These are phyloP conservation scores for Drosophila meridiana DNA, from an alignment of 2,888 invertebrate genomes.

Conservation along the genomic window DNA sequence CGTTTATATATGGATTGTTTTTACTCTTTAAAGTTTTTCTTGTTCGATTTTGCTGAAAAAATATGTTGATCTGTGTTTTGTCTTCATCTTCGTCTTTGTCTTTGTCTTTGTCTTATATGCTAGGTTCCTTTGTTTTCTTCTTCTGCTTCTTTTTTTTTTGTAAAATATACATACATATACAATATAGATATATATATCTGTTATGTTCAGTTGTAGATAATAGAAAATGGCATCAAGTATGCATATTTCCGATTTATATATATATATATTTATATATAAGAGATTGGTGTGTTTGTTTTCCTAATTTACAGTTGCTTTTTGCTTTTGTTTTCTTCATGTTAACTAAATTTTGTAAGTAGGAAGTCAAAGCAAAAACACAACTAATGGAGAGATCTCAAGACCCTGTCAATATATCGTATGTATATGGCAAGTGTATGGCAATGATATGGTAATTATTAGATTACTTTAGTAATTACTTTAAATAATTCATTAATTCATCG, in stretches of 20 bases:
- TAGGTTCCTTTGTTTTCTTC: slow-evolving; percentile 50
- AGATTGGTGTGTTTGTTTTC: slow-evolving; percentile 49
- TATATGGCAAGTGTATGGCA: slow-evolving; percentile 61
- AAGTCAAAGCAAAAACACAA: slow-evolving; percentile 37
- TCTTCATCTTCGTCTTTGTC: background rate
- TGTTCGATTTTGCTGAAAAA: slow-evolving; percentile 70
- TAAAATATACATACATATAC: slow-evolving; percentile 78
- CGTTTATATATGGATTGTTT: slow-evolving; percentile 30
- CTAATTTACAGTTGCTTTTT: slow-evolving; percentile 51
- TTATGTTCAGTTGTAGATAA: slow-evolving; percentile 69
- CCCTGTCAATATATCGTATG: slow-evolving; percentile 29
- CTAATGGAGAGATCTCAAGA: slow-evolving; percentile 57
- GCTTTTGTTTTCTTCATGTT: slow-evolving; percentile 22
- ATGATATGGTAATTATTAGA: slow-evolving; percentile 73
- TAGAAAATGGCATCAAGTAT: slow-evolving; percentile 57
- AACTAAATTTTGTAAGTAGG: slow-evolving; percentile 49
- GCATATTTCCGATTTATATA: slow-evolving; percentile 19
- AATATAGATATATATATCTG: slow-evolving; percentile 68
- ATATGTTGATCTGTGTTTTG: slow-evolving; percentile 64
- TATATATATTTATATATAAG: slow-evolving; percentile 37
- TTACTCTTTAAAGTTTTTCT: slow-evolving; percentile 3
- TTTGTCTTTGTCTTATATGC: slow-evolving; percentile 53
- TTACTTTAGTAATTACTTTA: slow-evolving; percentile 38
- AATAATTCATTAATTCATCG: slow-evolving; percentile 30
- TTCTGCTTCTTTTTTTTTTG: slow-evolving; percentile 45